Evolutionary conservation across 2,888 invertebrate species (phyloP).

Genomic region (Melanostoma scalare): DNA sequence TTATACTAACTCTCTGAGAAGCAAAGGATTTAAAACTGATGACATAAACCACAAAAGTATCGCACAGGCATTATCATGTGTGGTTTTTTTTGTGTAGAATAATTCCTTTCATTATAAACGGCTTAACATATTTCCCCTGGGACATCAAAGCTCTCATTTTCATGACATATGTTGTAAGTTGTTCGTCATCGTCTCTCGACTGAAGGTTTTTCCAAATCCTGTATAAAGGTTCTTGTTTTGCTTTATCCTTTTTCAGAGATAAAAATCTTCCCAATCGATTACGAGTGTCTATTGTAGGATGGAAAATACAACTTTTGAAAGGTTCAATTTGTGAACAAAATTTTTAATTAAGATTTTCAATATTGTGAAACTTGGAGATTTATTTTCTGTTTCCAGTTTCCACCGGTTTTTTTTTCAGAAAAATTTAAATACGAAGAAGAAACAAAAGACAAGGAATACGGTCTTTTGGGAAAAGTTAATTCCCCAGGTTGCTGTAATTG

Average conservation of each 20-base stretch:
- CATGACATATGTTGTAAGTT: slow-evolving; percentile 70
- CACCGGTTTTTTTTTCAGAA: not conserved
- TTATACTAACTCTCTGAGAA: slow-evolving; percentile 21
- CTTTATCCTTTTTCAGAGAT: slow-evolving; percentile 60
- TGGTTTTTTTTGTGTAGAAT: slow-evolving; percentile 32
- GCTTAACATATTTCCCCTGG: slow-evolving; percentile 81
- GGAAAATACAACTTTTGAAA: slow-evolving; percentile 23
- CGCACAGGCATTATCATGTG: slow-evolving; percentile 38
- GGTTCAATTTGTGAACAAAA: slow-evolving; percentile 16
- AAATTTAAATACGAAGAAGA: slow-evolving; percentile 1
- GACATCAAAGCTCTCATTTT: slow-evolving; percentile 79
- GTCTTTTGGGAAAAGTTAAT: slow-evolving; percentile 18
- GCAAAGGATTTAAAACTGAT: slow-evolving; percentile 43
- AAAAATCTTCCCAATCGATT: slow-evolving; percentile 67
- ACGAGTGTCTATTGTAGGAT: slow-evolving; percentile 36
- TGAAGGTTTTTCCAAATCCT: slow-evolving; percentile 61
- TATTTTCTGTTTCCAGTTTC: not conserved
- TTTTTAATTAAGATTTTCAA: slow-evolving; percentile 63
- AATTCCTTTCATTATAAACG: slow-evolving; percentile 80
- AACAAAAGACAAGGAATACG: not conserved
- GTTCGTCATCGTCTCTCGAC: slow-evolving; percentile 40
- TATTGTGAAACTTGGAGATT: not conserved
- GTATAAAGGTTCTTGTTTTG: slow-evolving; percentile 33
- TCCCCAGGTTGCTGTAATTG: slow-evolving; percentile 11
- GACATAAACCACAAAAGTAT: slow-evolving; percentile 55